Percentiles rank a stretch among this genome's conserved stretches.
These are phyloP conservation scores for Drosophila sp. DNA, from an alignment of 1,140 invertebrate genomes.

Conservation along the genomic window DNA sequence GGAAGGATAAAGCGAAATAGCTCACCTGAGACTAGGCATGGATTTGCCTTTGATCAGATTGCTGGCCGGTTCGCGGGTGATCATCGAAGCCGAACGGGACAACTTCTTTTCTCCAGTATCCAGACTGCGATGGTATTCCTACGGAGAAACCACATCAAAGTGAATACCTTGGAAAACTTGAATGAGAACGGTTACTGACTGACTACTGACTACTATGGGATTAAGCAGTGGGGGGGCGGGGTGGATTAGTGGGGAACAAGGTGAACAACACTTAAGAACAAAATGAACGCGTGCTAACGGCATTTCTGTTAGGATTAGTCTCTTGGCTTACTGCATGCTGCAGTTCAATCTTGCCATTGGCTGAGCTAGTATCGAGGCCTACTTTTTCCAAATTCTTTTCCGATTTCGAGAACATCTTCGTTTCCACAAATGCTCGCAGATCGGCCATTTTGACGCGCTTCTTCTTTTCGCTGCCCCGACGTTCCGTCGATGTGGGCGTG, in stretches of 20 bases:
- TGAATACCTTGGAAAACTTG: neutral
- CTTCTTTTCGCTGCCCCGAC: conserved; percentile 92
- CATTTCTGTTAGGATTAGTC: conserved; percentile 50
- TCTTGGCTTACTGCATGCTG: conserved; percentile 81
- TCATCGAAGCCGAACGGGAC: conserved; percentile 87
- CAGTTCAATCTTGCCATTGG: conserved; percentile 84
- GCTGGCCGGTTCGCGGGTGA: conserved; percentile 85
- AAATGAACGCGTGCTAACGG: conserved; percentile 42
- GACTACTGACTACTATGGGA: neutral
- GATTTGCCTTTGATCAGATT: conserved; percentile 96
- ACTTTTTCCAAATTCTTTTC: conserved; percentile 96
- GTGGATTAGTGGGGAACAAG: neutral
- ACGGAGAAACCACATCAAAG: conserved; percentile 24
- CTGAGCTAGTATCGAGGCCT: conserved; percentile 87
- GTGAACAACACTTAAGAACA: conserved; percentile 36
- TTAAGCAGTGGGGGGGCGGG: too few species aligned
- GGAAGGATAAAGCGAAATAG: neutral
- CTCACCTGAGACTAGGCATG: conserved; percentile 96
- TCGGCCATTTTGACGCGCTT: conserved; percentile 95
- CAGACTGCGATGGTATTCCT: conserved; percentile 91
- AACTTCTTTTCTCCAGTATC: conserved; percentile 90
- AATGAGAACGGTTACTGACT: conserved; percentile 47
- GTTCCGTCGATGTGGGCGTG: conserved; percentile 84
- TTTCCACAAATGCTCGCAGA: conserved; percentile 94
- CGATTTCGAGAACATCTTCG: conserved; percentile 94